Percentiles rank a stretch among this genome's conserved stretches.
These are phyloP conservation scores for Cataglyphis hispanica DNA, from an alignment of 1,140 invertebrate species.

Conservation along the genomic window DNA sequence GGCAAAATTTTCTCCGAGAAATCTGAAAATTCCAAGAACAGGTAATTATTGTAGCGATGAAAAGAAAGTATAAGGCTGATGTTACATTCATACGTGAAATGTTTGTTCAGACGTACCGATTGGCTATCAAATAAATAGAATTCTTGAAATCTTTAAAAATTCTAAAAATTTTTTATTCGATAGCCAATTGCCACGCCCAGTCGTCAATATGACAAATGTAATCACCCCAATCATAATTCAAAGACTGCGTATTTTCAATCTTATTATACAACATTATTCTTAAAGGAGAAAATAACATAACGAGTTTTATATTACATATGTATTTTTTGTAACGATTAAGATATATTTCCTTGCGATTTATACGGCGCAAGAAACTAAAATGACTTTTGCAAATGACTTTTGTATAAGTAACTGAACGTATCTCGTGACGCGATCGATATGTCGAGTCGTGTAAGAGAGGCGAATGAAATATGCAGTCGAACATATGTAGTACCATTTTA, in stretches of 20 bases:
- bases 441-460: slow-evolving; percentile 64
- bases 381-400: slow-evolving; percentile 70
- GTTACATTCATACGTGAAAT: too few species aligned
- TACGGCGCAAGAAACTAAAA: slow-evolving; percentile 63
- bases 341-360: slow-evolving; percentile 25
- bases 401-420: slow-evolving; percentile 67
- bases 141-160: too few species aligned
- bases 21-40: slow-evolving; percentile 8
- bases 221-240: neutral
- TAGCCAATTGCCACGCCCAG: too few species aligned
- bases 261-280: neutral
- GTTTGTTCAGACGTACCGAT: too few species aligned
- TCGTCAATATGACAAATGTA: too few species aligned
- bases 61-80: too few species aligned
- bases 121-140: too few species aligned
- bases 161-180: too few species aligned
- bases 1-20: neutral
- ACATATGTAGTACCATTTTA: slow-evolving; percentile 68
- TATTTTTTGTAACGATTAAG: slow-evolving; percentile 26
- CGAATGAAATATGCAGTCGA: slow-evolving; percentile 67
- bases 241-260: neutral
- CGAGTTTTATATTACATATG: slow-evolving; percentile 1
- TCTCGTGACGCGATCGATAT: slow-evolving; percentile 71
- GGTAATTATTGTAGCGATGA: neutral
- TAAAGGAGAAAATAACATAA: neutral